phyloP scores from a whole-genome alignment of 2,888 invertebrate species.

The Pollenia labialis region DNA sequence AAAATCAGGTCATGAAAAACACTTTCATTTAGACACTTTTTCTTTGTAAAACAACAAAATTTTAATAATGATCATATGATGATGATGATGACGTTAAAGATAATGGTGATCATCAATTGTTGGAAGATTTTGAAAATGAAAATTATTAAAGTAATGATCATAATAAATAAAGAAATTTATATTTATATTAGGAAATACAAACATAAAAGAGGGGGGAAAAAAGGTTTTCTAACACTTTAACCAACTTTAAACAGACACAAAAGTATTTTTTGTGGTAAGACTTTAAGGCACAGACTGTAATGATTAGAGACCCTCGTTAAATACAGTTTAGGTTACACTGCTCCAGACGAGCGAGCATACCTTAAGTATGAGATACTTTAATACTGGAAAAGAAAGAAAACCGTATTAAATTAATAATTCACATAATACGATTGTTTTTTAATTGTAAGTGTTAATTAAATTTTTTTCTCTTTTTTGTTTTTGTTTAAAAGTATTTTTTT shows the following conservation, averaged over 20 bases:
- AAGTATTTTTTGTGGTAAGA: slow-evolving; percentile 47
- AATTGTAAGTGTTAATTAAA: neutral
- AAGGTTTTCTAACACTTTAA: slow-evolving; percentile 12
- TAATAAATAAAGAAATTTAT: slow-evolving; percentile 45
- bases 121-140: slow-evolving; percentile 6
- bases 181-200: slow-evolving; percentile 22
- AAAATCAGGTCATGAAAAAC: slow-evolving; percentile 71
- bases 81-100: slow-evolving; percentile 4
- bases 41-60: slow-evolving; percentile 38
- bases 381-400: neutral
- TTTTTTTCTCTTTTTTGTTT: slow-evolving; percentile 1
- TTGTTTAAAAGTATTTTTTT: neutral
- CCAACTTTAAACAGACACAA: slow-evolving; percentile 2
- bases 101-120: slow-evolving; percentile 13
- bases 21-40: slow-evolving; percentile 64
- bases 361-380: slow-evolving; percentile 9
- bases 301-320: neutral
- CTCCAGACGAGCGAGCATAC: neutral
- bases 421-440: slow-evolving; percentile 8
- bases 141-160: slow-evolving; percentile 48
- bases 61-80: slow-evolving; percentile 34
- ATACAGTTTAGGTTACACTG: neutral
- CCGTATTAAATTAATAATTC: slow-evolving; percentile 41
- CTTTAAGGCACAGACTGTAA: neutral
- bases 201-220: neutral